phyloP scores from a whole-genome alignment of 2,888 invertebrate genomes.

The Drosophila ustulata region DNA sequence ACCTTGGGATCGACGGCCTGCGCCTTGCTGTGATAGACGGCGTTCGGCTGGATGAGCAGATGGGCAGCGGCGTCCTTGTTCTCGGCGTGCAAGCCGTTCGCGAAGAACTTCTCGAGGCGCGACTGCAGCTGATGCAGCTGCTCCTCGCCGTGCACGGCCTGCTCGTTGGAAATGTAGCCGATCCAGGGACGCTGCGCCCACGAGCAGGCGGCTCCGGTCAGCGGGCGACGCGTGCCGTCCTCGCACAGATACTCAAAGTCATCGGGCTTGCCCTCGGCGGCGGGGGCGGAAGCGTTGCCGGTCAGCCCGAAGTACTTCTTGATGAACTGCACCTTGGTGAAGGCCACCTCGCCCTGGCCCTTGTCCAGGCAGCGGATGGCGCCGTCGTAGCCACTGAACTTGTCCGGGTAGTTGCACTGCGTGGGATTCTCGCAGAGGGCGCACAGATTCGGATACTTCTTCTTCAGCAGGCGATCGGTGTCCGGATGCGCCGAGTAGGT shows the following conservation, averaged over 20 bases:
- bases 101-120: constrained; percentile 83
- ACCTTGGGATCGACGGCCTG: constrained; percentile 86
- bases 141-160: constrained; percentile 81
- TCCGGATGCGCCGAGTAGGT: constrained; percentile 91
- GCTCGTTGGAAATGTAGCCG: constrained; percentile 90
- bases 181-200: constrained; percentile 96
- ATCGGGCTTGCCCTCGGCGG: constrained; percentile 88
- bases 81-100: constrained; percentile 81
- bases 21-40: constrained; percentile 85
- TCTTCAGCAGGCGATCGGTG: constrained; percentile 89
- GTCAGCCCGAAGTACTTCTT: constrained; percentile 91
- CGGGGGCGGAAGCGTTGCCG: constrained; percentile 85
- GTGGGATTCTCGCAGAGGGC: constrained; percentile 91
- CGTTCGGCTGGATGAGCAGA: constrained; percentile 88
- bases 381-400: constrained; percentile 94
- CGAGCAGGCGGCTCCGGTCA: constrained; percentile 89
- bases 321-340: constrained; percentile 93
- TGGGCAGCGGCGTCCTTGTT: constrained; percentile 85
- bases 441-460: constrained; percentile 91
- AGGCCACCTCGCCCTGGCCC: constrained; percentile 94
- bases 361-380: constrained; percentile 92
- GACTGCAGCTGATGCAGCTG: constrained; percentile 81
- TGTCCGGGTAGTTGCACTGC: constrained; percentile 92
- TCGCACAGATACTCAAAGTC: constrained; percentile 92
- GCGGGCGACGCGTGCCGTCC: constrained; percentile 90